These are phyloP conservation scores for Trichoplusia ni DNA, from an alignment of 1,140 invertebrate species.

Conservation along the genomic window DNA sequence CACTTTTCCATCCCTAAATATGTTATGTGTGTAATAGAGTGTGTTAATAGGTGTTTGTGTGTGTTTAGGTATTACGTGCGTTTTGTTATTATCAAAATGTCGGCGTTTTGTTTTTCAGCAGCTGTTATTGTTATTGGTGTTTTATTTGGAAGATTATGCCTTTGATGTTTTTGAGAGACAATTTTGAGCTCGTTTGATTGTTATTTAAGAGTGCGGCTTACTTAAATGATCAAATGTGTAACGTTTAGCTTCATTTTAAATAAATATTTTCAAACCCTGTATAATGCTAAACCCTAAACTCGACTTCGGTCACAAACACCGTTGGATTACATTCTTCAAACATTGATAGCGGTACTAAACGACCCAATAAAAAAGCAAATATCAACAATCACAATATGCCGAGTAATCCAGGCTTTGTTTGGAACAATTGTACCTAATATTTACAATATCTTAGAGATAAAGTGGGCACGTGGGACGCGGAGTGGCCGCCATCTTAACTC, in stretches of 20 bases:
- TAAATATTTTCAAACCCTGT: not conserved
- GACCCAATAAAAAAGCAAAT: slow-evolving; percentile 64
- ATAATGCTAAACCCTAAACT: too few relatives aligned
- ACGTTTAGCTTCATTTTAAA: too few relatives aligned
- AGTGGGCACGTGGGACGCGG: slow-evolving; percentile 46
- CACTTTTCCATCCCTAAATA: slow-evolving; percentile 55
- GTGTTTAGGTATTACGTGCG: slow-evolving; percentile 28
- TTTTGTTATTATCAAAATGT: slow-evolving; percentile 29
- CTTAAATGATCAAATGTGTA: too few relatives aligned
- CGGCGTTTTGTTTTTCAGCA: slow-evolving; percentile 27
- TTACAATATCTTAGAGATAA: slow-evolving; percentile 58
- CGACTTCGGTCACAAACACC: too few relatives aligned
- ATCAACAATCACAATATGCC: slow-evolving; percentile 40
- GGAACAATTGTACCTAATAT: slow-evolving; percentile 54
- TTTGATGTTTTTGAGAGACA: slow-evolving; percentile 21
- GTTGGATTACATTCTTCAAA: slow-evolving; percentile 27
- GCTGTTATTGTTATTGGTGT: slow-evolving; percentile 29
- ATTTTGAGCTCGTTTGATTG: not conserved
- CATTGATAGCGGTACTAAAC: slow-evolving; percentile 38
- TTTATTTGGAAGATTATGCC: slow-evolving; percentile 18
- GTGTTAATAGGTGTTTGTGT: slow-evolving; percentile 23
- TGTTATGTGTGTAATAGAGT: slow-evolving; percentile 45
- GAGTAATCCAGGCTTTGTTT: slow-evolving; percentile 48
- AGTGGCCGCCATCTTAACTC: slow-evolving; percentile 45
- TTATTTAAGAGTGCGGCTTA: not conserved